Base-by-base conservation (phyloP, 1,140 invertebrate genomes). In the Tetragnatha versicolor region DNA sequence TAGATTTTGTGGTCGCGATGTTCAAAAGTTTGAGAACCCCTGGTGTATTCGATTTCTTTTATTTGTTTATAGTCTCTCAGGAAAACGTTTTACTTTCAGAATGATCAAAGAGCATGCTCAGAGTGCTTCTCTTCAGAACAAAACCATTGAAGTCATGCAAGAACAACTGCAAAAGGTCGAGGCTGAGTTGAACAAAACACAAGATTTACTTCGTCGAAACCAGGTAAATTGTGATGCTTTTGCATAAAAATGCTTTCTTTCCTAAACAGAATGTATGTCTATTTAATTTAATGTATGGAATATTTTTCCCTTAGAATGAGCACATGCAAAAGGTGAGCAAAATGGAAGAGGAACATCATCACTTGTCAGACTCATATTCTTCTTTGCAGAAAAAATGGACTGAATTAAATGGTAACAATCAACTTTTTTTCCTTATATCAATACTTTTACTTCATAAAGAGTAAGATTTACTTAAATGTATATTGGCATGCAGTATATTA, bases 91-190 rank as follows among this genome's bases (percentile, higher is more conserved):
- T 2, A 10, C 42, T 27, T 78, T 17, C 75, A 87, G 87, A 73
- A 86, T 88, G 42, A 81, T 88, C 31, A 82, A 85, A 73, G 88
- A 88, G 77, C 87, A 88, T 58, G 85, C 83, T 45, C 84, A 86
- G 72, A 86, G 85, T 33, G 86, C 84, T 84, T 86, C 85, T 17
- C 79, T 88, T 27, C 88, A 89, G 51, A 85, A 85, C 75, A 86
- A 88, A 70, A 86, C 87, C 25, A 73, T 89, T 33, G 85, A 88
- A 49, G 83, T 84, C 20, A 63, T 88, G 27, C 85, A 85, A 77
- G 83, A 83, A 0, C 60, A 77, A 22, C 31, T 66, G 17, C 86
- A 85, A 82, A 76, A 87, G 39, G 66, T 70, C 27, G 85, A 87
- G 79, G 82, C 85, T 72, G 86, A 87, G 29, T 35, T 79, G 20